phyloP scores from a whole-genome alignment of 2,113 vertebrate species.

The Puma concolor region DNA sequence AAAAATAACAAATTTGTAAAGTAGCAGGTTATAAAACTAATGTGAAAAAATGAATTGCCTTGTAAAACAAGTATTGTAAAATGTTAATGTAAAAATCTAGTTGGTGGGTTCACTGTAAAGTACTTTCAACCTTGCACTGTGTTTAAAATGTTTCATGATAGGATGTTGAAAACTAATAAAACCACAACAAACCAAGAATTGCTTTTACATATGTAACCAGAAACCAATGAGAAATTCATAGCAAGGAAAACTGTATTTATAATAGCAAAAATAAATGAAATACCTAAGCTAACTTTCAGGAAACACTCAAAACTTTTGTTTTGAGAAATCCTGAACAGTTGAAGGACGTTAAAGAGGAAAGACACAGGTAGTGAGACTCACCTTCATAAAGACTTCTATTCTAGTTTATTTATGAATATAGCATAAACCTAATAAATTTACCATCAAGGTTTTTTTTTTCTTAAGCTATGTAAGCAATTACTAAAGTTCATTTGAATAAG shows the following conservation, averaged over 20 bases:
- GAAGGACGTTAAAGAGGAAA: not conserved
- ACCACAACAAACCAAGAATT: not conserved
- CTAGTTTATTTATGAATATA: not conserved
- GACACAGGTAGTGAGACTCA: not conserved
- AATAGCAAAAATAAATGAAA: not conserved
- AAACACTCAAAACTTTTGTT: not conserved
- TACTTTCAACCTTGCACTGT: slow-evolving; percentile 17
- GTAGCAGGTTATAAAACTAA: slow-evolving; percentile 58
- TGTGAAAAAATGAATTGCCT: slow-evolving; percentile 47
- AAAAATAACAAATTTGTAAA: slow-evolving; percentile 50
- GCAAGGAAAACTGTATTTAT: not conserved
- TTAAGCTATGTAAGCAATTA: not conserved
- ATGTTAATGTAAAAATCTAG: not conserved
- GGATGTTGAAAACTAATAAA: not conserved
- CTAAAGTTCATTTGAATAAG: not conserved
- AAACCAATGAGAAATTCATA: not conserved
- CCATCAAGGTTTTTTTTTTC: not conserved
- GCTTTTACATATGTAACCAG: not conserved
- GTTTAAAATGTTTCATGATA: not conserved
- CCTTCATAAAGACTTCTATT: not conserved
- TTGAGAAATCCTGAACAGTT: not conserved
- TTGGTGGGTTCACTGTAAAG: not conserved
- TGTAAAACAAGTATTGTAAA: slow-evolving; percentile 36
- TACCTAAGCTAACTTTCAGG: not conserved
- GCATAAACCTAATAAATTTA: not conserved